Conservation (phyloP, 2,797 vertebrate species). For the Diglossa cyanea region DNA sequence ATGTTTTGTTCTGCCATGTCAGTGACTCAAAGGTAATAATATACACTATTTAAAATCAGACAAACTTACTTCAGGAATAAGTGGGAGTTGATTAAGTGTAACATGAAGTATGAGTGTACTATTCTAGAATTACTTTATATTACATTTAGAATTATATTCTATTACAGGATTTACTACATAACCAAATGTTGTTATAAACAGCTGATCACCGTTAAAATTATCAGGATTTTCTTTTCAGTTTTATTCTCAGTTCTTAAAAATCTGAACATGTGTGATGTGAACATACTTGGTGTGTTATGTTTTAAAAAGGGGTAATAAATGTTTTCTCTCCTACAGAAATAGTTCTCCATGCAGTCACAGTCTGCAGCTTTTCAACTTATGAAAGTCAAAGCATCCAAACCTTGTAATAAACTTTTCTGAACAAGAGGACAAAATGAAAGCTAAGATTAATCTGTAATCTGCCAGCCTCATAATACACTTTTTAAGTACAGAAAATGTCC, state of each 20-base stretch:
- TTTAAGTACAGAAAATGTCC: background rate
- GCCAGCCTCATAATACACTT: background rate
- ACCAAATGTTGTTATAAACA: background rate
- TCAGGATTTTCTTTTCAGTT: background rate
- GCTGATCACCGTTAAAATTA: background rate
- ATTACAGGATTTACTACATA: background rate
- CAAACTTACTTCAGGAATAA: background rate
- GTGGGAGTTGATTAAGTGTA: background rate
- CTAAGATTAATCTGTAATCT: background rate
- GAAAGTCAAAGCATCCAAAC: background rate
- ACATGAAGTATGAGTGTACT: background rate
- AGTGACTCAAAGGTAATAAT: background rate
- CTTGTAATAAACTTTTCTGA: background rate
- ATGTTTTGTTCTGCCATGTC: background rate
- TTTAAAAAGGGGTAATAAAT: background rate
- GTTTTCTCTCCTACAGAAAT: background rate
- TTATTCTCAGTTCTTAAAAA: background rate
- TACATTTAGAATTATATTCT: background rate
- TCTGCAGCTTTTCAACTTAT: background rate
- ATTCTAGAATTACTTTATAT: background rate
- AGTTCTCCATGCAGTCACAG: background rate
- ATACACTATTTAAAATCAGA: background rate
- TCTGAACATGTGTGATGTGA: background rate
- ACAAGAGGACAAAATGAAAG: background rate
- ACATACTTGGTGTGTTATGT: background rate